phyloP scores from a whole-genome alignment of 1,140 invertebrate species.

The Coptotermes formosanus region DNA sequence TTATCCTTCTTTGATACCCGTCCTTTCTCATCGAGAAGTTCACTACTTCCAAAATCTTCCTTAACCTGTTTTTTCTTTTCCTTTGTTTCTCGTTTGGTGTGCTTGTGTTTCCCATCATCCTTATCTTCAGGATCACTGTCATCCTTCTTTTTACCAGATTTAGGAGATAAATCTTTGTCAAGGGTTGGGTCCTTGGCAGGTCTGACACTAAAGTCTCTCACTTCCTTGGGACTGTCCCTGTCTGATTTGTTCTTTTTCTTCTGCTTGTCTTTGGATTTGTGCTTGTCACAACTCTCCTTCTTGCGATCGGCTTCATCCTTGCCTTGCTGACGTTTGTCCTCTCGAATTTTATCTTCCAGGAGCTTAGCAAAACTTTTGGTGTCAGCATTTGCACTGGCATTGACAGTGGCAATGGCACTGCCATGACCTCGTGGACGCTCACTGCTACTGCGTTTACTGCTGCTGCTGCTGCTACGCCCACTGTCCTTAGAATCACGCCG shows the following conservation, averaged over 20 bases:
- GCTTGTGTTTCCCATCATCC: slow-evolving; percentile 38
- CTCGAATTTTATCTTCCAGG: slow-evolving; percentile 35
- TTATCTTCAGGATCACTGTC: slow-evolving; percentile 37
- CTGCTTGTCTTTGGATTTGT: slow-evolving; percentile 44
- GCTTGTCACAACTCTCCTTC: slow-evolving; percentile 36
- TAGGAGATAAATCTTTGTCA: slow-evolving; percentile 29
- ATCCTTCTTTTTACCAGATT: slow-evolving; percentile 32
- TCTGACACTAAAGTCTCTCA: slow-evolving; percentile 31
- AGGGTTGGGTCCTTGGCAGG: slow-evolving; percentile 24
- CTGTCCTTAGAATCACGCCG: slow-evolving; percentile 73
- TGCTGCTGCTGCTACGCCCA: slow-evolving; percentile 49
- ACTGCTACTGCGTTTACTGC: slow-evolving; percentile 45
- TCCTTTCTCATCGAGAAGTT: slow-evolving; percentile 35
- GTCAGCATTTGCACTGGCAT: neutral
- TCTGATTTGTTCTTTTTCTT: slow-evolving; percentile 54
- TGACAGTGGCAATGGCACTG: slow-evolving; percentile 38
- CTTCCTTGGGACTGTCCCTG: slow-evolving; percentile 52
- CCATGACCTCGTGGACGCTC: slow-evolving; percentile 42
- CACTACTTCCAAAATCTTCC: slow-evolving; percentile 36
- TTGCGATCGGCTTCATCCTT: slow-evolving; percentile 49
- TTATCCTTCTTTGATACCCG: slow-evolving; percentile 32
- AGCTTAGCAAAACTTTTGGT: neutral
- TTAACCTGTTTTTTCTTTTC: slow-evolving; percentile 36
- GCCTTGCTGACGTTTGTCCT: slow-evolving; percentile 31
- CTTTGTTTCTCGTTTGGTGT: slow-evolving; percentile 37